phyloP scores from a whole-genome alignment of 2,888 invertebrate genomes.

The Ophioninae sp. region DNA sequence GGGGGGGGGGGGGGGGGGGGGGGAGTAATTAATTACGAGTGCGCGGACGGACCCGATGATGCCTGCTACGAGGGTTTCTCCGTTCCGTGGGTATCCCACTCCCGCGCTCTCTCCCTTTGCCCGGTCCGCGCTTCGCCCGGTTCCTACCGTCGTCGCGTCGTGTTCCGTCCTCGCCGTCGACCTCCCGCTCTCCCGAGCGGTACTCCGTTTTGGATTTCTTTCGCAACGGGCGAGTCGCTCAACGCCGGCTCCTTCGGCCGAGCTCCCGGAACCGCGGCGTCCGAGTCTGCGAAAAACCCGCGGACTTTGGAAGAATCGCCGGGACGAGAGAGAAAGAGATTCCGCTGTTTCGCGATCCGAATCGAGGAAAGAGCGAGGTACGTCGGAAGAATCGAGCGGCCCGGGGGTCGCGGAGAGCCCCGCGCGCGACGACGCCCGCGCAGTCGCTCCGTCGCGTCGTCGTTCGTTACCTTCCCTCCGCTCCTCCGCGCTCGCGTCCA shows the following conservation, averaged over 20 bases:
- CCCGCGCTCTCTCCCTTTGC: background rate
- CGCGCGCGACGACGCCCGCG: background rate
- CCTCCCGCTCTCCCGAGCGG: background rate
- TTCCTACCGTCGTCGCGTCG: slow-evolving; percentile 1
- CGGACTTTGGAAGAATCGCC: background rate
- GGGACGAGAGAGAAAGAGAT: background rate
- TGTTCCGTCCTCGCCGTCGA: background rate
- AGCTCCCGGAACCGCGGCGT: background rate
- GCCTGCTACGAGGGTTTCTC: slow-evolving; percentile 39
- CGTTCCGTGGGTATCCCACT: background rate
- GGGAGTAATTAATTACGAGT: slow-evolving; percentile 75
- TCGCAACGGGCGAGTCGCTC: background rate
- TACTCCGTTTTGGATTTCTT: background rate
- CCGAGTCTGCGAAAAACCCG: background rate
- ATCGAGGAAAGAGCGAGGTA: background rate
- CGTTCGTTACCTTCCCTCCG: slow-evolving; percentile 10
- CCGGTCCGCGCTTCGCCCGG: background rate
- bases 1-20: slow-evolving; percentile 62
- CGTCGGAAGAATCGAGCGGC: background rate
- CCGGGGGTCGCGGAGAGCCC: background rate
- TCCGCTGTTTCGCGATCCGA: background rate
- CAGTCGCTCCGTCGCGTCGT: slow-evolving; percentile 28
- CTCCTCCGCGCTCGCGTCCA: slow-evolving; percentile 60
- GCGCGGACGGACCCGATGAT: slow-evolving; percentile 58
- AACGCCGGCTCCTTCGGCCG: background rate